Conservation (phyloP, 37 sponge, comb jelly and placozoan genomes). For the Petrosia ficiformis region DNA sequence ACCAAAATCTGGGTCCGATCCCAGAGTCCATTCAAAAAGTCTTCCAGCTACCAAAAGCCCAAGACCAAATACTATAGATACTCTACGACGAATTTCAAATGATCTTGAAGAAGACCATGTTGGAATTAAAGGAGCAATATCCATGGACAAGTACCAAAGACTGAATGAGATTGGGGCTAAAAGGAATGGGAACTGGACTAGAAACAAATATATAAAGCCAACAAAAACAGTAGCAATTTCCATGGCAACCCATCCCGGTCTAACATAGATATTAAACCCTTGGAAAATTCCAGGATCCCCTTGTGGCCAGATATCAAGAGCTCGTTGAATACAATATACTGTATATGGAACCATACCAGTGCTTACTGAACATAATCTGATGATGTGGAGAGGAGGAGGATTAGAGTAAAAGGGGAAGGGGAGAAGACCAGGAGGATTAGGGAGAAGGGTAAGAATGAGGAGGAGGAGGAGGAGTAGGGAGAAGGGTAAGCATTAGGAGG, state of each 20-base stretch:
- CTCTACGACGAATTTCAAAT: background rate
- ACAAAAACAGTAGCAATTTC: slow-evolving; percentile 26
- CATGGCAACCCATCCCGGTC: slow-evolving; percentile 43
- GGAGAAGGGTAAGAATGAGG: no score
- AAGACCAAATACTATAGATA: slow-evolving; percentile 35
- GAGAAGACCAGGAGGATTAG: slow-evolving; percentile 6
- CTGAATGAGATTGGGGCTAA: slow-evolving; percentile 32
- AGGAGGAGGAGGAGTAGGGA: no score
- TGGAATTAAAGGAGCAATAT: slow-evolving; percentile 29
- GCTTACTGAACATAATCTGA: slow-evolving; percentile 26
- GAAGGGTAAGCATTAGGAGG: background rate
- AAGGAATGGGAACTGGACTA: slow-evolving; percentile 41
- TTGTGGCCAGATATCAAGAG: slow-evolving; percentile 17
- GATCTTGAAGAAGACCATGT: background rate
- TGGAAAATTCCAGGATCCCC: slow-evolving; percentile 37
- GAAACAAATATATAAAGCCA: slow-evolving; percentile 9
- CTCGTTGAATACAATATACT: slow-evolving; percentile 16
- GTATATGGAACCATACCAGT: slow-evolving; percentile 20
- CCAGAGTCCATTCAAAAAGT: slow-evolving; percentile 13
- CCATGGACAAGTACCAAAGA: slow-evolving; percentile 59
- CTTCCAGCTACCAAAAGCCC: slow-evolving; percentile 13
- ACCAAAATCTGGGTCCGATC: slow-evolving; percentile 38
- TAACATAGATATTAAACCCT: slow-evolving; percentile 28
- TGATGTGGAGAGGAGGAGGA: background rate
- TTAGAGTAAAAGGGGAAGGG: background rate